Evolutionary conservation across 2,797 vertebrate species (phyloP).

Genomic region (Chelon auratus): DNA sequence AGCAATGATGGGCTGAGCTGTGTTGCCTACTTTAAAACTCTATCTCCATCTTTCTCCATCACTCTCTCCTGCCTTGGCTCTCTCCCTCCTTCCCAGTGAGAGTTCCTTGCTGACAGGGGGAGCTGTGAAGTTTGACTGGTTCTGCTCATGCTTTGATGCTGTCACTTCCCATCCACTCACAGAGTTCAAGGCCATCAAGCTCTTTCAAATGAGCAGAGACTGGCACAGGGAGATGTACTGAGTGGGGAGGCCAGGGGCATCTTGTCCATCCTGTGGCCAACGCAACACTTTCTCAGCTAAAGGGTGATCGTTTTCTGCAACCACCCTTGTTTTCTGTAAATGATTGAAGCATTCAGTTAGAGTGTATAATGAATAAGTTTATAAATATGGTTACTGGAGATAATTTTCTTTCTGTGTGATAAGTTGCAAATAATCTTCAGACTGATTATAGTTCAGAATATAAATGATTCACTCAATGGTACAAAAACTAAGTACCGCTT

Average conservation of each 20-base stretch:
- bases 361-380: neutral
- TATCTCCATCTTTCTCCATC: constrained; percentile 49
- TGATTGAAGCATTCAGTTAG: neutral
- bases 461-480: no score
- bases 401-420: neutral
- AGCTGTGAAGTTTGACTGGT: constrained; percentile 82
- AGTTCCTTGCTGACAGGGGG: constrained; percentile 71
- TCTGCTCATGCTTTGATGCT: constrained; percentile 84
- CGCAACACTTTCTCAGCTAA: constrained; percentile 26
- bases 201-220: constrained; percentile 81
- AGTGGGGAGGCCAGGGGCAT: constrained; percentile 57
- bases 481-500: no score
- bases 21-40: constrained; percentile 48
- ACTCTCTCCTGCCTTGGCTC: constrained; percentile 16
- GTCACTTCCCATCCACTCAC: constrained; percentile 84
- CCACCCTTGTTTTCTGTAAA: constrained; percentile 1
- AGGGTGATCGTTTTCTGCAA: constrained; percentile 12
- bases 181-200: constrained; percentile 83
- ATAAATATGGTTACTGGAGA: neutral
- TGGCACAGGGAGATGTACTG: constrained; percentile 49
- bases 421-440: neutral
- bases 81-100: constrained; percentile 57
- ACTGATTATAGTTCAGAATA: neutral
- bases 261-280: constrained; percentile 39
- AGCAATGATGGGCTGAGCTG: constrained; percentile 36